Percentiles rank a stretch among this genome's conserved stretches.
Evolutionary conservation across 2,888 invertebrate species (phyloP).

Genomic region (Latheticus oryzae): DNA sequence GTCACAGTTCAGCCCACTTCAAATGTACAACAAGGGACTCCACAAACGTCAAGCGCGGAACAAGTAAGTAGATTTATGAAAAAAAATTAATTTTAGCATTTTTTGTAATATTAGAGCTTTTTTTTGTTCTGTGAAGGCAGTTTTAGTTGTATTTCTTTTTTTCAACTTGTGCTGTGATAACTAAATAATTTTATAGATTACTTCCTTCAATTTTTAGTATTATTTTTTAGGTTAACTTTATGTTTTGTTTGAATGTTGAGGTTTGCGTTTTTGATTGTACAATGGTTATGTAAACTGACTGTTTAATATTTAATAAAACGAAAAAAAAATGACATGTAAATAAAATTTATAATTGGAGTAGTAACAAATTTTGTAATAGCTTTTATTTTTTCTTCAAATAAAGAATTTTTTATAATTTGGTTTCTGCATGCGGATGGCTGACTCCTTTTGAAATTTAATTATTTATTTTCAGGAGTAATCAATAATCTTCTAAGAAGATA

Average conservation of each 20-base stretch:
- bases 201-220: constrained; percentile 32
- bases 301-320: too few relatives aligned
- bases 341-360: too few relatives aligned
- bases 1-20: constrained; percentile 68
- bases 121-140: constrained; percentile 15
- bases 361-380: constrained; percentile 31
- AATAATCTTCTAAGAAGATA: constrained; percentile 31
- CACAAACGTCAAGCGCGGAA: constrained; percentile 54
- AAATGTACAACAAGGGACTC: constrained; percentile 52
- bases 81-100: constrained; percentile 44
- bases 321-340: too few relatives aligned
- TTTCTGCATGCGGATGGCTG: constrained; percentile 34
- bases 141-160: constrained; percentile 13
- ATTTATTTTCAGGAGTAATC: constrained; percentile 31
- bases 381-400: constrained; percentile 31
- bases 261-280: constrained; percentile 8
- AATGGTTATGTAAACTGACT: too few relatives aligned
- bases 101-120: constrained; percentile 20
- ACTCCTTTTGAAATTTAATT: too few relatives aligned
- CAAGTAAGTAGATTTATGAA: constrained; percentile 63
- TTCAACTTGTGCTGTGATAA: constrained; percentile 36
- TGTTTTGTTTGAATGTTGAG: constrained; percentile 11
- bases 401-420: constrained; percentile 26
- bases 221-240: constrained; percentile 21
- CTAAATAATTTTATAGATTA: constrained; percentile 33